phyloP scores from a whole-genome alignment of 2,113 vertebrate species.

The Thamnophis sirtalis region DNA sequence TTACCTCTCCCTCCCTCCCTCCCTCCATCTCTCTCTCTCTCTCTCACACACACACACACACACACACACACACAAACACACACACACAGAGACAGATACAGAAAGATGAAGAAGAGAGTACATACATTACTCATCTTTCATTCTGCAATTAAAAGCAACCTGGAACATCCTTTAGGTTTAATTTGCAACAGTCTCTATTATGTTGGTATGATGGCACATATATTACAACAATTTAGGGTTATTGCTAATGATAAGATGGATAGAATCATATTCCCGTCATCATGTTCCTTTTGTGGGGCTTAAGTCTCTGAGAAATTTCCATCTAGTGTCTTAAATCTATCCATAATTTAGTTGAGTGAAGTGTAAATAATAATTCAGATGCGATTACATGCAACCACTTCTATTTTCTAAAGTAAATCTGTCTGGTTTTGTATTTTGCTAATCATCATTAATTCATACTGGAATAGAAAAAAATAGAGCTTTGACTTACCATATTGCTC shows the following conservation, averaged over 20 bases:
- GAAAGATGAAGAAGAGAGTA: neutral
- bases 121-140: neutral
- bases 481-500: neutral
- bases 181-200: neutral
- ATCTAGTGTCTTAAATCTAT: neutral
- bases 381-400: slow-evolving; percentile 8
- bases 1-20: neutral
- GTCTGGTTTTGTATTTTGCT: slow-evolving; percentile 10
- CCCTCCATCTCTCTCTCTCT: neutral
- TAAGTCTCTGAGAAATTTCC: neutral
- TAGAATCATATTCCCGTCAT: neutral
- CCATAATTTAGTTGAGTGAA: neutral
- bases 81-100: neutral
- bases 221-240: neutral
- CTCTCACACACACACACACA: too few relatives aligned
- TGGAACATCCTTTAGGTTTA: neutral
- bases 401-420: fast-evolving
- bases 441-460: neutral
- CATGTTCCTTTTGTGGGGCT: neutral
- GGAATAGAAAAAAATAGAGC: neutral
- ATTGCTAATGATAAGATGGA: neutral
- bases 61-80: too few relatives aligned
- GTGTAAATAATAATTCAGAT: neutral
- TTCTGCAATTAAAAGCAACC: neutral
- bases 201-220: neutral